phyloP scores from a whole-genome alignment of 2,888 invertebrate species.

The Nasonovia ribisnigri region DNA sequence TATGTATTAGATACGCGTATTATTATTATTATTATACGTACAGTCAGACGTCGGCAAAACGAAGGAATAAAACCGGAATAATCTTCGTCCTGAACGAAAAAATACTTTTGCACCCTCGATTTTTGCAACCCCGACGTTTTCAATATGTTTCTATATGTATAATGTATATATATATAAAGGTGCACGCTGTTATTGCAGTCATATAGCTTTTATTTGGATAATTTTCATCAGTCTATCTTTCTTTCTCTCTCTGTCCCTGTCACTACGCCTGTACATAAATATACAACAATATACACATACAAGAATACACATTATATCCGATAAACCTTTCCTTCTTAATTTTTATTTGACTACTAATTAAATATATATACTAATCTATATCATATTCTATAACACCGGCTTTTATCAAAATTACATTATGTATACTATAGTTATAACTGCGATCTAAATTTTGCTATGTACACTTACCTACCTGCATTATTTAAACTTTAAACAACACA shows the following conservation, averaged over 20 bases:
- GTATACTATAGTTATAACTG: not conserved
- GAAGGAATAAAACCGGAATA: not conserved
- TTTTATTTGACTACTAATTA: not conserved
- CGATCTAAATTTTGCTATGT: not conserved
- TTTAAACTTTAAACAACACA: not conserved
- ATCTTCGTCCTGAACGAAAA: constrained; percentile 4
- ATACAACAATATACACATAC: not conserved
- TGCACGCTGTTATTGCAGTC: not conserved
- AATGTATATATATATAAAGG: not conserved
- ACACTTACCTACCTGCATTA: not conserved
- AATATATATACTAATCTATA: not conserved
- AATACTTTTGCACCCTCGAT: constrained; percentile 33
- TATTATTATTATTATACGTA: not conserved
- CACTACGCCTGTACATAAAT: not conserved
- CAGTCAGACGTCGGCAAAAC: not conserved
- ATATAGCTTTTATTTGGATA: not conserved
- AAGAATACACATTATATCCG: not conserved
- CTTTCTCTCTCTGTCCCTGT: not conserved
- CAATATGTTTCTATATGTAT: constrained; percentile 29
- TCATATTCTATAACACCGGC: not conserved
- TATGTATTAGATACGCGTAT: constrained; percentile 7
- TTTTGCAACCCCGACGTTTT: constrained; percentile 46
- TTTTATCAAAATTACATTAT: not conserved
- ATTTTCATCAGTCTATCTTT: not conserved
- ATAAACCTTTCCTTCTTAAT: not conserved